Evolutionary conservation across 2,113 vertebrate genomes (phyloP).

Genomic region (Sigmodon hispidus): DNA sequence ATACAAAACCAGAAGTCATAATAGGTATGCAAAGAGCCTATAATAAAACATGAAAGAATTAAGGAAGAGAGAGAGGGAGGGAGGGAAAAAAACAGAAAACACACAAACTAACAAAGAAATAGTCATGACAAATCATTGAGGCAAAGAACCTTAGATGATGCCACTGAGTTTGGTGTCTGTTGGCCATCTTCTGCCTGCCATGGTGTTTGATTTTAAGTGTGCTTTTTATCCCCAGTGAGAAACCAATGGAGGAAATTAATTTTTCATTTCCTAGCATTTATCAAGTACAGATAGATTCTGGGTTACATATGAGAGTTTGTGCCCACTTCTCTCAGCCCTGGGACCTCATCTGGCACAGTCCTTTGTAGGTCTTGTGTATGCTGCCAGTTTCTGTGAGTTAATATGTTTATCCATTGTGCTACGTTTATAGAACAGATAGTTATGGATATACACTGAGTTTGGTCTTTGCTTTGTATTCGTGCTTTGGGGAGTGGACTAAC

Average conservation of each 20-base stretch:
- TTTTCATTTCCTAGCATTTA: neutral
- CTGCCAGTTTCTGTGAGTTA: neutral
- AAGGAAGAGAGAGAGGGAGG: accelerated
- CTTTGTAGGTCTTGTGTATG: neutral
- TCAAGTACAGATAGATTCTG: neutral
- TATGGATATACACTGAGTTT: neutral
- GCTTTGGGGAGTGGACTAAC: too few relatives aligned
- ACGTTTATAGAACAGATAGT: neutral
- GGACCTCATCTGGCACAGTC: neutral
- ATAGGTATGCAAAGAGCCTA: neutral
- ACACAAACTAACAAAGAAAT: too few relatives aligned
- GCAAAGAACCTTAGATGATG: neutral
- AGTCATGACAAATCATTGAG: neutral
- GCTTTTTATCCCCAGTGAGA: neutral
- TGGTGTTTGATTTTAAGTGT: neutral
- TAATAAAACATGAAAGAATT: neutral
- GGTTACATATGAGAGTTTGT: neutral
- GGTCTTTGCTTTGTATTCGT: too few relatives aligned
- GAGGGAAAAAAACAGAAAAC: too few relatives aligned
- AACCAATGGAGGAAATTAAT: neutral
- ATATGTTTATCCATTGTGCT: neutral
- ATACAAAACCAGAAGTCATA: neutral
- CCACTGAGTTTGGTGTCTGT: neutral
- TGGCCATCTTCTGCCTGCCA: neutral
- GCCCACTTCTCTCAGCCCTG: neutral